Evolutionary conservation across 2,888 invertebrate genomes (phyloP), one percentile per base, ranked within the genome.

Genomic region (Agrotis ipsilon): DNA sequence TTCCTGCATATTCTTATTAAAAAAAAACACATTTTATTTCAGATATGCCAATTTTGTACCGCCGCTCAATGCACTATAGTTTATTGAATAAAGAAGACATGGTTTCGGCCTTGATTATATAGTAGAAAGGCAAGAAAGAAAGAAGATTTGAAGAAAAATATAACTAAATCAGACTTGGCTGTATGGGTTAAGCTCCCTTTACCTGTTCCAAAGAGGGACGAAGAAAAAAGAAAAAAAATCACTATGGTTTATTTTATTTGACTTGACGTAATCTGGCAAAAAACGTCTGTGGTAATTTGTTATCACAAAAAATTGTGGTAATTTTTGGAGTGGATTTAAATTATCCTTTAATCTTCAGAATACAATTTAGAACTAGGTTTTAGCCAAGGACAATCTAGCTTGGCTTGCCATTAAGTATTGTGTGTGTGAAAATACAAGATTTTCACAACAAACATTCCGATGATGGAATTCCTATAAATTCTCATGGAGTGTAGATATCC

Each of bases 401-500:
- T 16, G 21, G 18, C 46, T 52, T 49, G 24, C 32, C 9, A 19
- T 2, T 43, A 32, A 45, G 48, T 32, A 49, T 19, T 49, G 43
- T 24, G 18, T 57, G 39, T 57, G 39, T 39, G 18, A 64, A 63
- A 48, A 51, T 75, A 46, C 7, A n/a, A 24, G 24, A 66, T 24
- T 57, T 57, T 59, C 14, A 45, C 51, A 68, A 21, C 19, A n/a
- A 46, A 70, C 18, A 24, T 72, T 72, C 49, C 57, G 11, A 78
- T 13, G 49, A 84, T 84, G 83, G 85, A 74, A 72, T 72, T 71
- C 21, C 60, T 74, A 0, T 52, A 61, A 49, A 46, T 43, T 59
- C 21, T 59, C 14, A 63, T 71, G 52, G 52, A 69, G 62, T 66
- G 16, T 70, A 55, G 74, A 59, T 74, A 61, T 68, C 39, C 52